phyloP scores from a whole-genome alignment of 2,797 vertebrate species.

The Premnoplex brunnescens region DNA sequence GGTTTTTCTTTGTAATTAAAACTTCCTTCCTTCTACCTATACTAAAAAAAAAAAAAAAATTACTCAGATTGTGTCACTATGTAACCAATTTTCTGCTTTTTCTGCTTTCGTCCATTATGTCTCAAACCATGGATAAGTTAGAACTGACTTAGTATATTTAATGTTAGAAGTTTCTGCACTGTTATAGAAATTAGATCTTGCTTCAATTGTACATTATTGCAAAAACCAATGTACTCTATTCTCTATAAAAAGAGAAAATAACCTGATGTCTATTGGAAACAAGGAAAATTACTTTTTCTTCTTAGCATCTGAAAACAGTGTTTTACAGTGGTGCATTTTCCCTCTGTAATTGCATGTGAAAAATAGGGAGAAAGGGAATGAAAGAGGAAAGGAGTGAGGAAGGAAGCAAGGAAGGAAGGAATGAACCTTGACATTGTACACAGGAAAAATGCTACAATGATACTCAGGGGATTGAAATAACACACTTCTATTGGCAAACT shows the following conservation, averaged over 20 bases:
- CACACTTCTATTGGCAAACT: neutral
- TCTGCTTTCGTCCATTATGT: neutral
- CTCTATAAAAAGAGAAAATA: neutral
- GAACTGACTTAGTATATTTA: neutral
- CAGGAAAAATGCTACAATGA: neutral
- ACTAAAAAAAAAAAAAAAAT: neutral
- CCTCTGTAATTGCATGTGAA: neutral
- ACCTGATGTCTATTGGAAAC: neutral
- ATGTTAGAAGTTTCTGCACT: neutral
- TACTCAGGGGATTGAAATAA: neutral
- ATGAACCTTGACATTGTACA: neutral
- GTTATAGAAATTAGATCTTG: neutral
- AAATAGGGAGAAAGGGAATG: rapidly evolving
- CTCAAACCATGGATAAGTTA: neutral
- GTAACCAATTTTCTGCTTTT: neutral
- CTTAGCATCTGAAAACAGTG: rapidly evolving
- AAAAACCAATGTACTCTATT: neutral
- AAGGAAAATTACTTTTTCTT: neutral
- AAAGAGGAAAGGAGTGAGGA: too few relatives aligned
- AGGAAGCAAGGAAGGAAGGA: too few relatives aligned
- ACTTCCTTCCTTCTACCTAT: rapidly evolving
- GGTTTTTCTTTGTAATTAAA: neutral
- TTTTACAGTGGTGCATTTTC: neutral
- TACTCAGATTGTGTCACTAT: neutral
- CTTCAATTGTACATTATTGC: neutral